phyloP scores from a whole-genome alignment of 1,140 invertebrate species.

The Saxidomus purpurata region DNA sequence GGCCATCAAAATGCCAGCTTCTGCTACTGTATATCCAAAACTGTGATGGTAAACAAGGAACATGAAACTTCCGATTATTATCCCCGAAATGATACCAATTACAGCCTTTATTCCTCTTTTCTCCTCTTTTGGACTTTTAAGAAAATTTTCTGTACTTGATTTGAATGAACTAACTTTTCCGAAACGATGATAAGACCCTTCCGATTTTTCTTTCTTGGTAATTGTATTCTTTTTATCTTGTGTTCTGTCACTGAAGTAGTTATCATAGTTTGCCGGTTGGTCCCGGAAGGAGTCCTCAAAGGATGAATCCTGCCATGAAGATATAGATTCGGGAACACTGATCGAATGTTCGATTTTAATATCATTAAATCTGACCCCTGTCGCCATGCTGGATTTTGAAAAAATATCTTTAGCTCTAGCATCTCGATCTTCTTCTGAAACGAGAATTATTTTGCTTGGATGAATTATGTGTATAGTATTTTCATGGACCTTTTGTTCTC shows the following conservation, averaged over 20 bases:
- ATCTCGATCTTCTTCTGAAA: neutral
- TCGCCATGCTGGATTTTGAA: slow-evolving; percentile 4
- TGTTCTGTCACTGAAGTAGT: neutral
- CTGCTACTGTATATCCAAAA: slow-evolving; percentile 44
- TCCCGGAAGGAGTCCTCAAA: slow-evolving; percentile 40
- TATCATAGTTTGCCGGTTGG: slow-evolving; percentile 8
- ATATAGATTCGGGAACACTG: slow-evolving; percentile 14
- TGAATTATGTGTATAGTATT: too few species aligned
- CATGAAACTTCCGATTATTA: slow-evolving; percentile 19
- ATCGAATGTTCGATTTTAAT: slow-evolving; percentile 36
- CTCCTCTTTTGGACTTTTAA: slow-evolving; percentile 20
- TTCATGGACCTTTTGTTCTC: too few species aligned
- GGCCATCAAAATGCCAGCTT: slow-evolving; percentile 29
- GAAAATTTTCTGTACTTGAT: slow-evolving; percentile 48
- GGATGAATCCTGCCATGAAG: slow-evolving; percentile 35
- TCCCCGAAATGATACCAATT: slow-evolving; percentile 20
- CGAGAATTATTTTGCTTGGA: too few species aligned
- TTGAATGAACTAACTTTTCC: slow-evolving; percentile 4
- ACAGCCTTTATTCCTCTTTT: slow-evolving; percentile 35
- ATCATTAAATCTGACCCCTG: slow-evolving; percentile 24
- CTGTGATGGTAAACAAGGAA: slow-evolving; percentile 26
- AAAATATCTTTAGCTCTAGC: neutral
- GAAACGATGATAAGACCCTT: neutral
- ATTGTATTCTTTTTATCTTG: neutral
- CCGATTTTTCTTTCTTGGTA: neutral